Evolutionary conservation across 2,888 invertebrate genomes (phyloP).

Genomic region (Ormyrus nitidulus): DNA sequence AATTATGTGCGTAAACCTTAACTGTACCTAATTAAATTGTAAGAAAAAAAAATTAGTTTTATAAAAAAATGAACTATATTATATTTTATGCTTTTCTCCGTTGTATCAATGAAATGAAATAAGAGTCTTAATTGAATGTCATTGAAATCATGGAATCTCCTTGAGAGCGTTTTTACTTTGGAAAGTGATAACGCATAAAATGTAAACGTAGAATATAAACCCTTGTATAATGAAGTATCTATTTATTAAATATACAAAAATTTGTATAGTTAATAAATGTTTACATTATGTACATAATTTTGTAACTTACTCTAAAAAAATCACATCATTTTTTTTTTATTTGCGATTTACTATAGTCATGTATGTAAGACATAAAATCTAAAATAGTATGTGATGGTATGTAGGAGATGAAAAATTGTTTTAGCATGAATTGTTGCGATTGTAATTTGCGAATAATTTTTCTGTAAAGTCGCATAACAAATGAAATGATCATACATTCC

Average conservation of each 20-base stretch:
- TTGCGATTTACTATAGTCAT: no score
- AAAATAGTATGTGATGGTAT: no score
- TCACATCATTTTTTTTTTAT: no score
- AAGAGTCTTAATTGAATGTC: background rate
- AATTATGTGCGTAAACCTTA: conserved; percentile 22
- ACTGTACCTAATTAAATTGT: conserved; percentile 47
- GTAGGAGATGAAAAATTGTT: no score
- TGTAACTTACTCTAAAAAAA: background rate
- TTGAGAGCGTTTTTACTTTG: background rate
- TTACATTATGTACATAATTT: conserved; percentile 24
- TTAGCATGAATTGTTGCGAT: no score
- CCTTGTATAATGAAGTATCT: background rate
- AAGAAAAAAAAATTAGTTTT: conserved; percentile 23
- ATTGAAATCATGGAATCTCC: conserved; percentile 26
- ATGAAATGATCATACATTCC: no score
- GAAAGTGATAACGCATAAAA: conserved; percentile 11
- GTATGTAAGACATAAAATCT: no score
- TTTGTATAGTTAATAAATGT: background rate
- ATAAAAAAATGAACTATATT: background rate
- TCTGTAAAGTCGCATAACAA: no score
- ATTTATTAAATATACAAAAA: background rate
- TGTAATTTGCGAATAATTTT: no score
- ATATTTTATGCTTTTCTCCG: background rate
- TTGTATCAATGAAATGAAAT: no score
- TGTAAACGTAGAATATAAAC: background rate